Percentiles rank a stretch among this genome's conserved stretches.
Conservation (phyloP, 2,797 vertebrate species). For the Danio kyathit region DNA sequence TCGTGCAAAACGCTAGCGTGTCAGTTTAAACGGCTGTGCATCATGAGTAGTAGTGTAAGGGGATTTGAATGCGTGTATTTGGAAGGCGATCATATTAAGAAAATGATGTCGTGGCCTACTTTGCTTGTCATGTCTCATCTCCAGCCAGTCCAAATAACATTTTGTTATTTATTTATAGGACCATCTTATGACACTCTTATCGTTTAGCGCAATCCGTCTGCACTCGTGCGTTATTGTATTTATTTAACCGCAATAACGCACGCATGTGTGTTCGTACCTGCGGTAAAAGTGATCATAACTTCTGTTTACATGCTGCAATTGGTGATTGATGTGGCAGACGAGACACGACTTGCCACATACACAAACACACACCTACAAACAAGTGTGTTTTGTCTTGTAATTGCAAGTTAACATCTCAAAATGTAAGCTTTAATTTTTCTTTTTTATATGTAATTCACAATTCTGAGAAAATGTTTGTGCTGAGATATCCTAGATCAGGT, state of each 20-base stretch:
- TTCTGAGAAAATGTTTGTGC: too few species aligned
- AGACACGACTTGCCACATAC: slow-evolving; percentile 17
- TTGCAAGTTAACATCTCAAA: too few species aligned
- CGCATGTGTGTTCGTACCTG: background rate
- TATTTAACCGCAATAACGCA: background rate
- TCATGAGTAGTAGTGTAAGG: background rate
- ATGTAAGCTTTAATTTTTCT: too few species aligned
- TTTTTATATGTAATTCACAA: too few species aligned
- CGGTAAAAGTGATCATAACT: background rate
- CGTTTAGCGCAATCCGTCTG: background rate
- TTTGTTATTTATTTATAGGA: background rate
- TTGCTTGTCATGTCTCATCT: slow-evolving; percentile 21
- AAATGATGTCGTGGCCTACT: slow-evolving; percentile 43
- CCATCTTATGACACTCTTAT: background rate
- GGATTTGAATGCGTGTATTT: background rate
- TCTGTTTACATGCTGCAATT: slow-evolving; percentile 8
- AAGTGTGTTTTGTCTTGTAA: too few species aligned
- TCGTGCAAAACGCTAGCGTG: background rate
- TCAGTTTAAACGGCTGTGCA: background rate
- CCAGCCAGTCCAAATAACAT: slow-evolving; percentile 7
- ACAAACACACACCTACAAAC: background rate
- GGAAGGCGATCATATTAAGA: background rate
- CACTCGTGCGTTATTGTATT: background rate
- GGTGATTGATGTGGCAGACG: background rate
- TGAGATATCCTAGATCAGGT: too few species aligned